These are phyloP conservation scores for Agelaius phoeniceus DNA, from an alignment of 2,113 vertebrate genomes.

Conservation along the genomic window DNA sequence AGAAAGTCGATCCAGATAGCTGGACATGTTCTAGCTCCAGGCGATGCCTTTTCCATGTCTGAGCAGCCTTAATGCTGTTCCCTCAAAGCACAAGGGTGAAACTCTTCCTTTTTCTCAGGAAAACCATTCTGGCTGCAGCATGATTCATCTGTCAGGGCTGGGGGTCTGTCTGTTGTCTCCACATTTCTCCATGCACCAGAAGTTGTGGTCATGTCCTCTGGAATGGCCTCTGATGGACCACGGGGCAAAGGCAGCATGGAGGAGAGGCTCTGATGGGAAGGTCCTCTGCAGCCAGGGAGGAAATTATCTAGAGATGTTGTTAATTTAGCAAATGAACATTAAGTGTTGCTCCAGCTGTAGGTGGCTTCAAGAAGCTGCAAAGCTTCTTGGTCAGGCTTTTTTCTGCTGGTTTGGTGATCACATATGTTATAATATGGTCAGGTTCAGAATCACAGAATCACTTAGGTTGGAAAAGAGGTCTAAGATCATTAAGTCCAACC, in stretches of 20 bases:
- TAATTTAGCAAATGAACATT: neutral
- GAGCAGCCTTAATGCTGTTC: neutral
- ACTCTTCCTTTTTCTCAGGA: neutral
- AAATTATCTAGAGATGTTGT: neutral
- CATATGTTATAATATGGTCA: neutral
- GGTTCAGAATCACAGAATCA: neutral
- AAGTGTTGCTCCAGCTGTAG: neutral
- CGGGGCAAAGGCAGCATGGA: neutral
- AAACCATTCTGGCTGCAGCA: neutral
- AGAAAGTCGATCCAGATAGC: neutral
- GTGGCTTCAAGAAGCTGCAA: neutral
- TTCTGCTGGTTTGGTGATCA: neutral
- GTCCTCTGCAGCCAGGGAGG: neutral
- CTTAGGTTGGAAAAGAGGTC: neutral
- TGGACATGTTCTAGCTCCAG: neutral
- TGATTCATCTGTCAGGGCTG: fast-evolving
- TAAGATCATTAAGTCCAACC: neutral
- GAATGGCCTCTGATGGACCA: neutral
- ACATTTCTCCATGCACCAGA: fast-evolving
- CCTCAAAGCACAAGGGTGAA: neutral
- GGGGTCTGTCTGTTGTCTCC: neutral
- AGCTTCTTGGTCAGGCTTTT: neutral
- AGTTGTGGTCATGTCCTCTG: neutral
- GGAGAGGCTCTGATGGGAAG: neutral
- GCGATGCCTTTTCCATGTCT: fast-evolving